A percentile compares a stretch with the other conserved stretches of the same genome.
phyloP scores from a whole-genome alignment of 1,140 invertebrate genomes.

The Thaumatotibia leucotreta region DNA sequence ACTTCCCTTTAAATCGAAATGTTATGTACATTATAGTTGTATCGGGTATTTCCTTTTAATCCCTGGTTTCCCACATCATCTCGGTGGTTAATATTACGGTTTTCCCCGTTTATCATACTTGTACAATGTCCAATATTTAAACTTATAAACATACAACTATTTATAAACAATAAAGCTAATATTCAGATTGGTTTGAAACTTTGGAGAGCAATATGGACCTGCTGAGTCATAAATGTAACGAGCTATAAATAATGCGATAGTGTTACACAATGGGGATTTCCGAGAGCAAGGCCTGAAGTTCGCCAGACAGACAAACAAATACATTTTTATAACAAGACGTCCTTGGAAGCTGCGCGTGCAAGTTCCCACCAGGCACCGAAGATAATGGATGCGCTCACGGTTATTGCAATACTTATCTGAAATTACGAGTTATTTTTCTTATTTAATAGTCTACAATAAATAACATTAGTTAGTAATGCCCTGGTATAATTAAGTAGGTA shows the following conservation, averaged over 20 bases:
- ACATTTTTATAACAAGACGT: not conserved
- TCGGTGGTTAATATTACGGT: too few species aligned
- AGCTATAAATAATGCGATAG: not conserved
- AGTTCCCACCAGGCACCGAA: not conserved
- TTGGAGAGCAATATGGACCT: not conserved
- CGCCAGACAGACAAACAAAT: not conserved
- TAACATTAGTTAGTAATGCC: not conserved
- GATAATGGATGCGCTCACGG: not conserved
- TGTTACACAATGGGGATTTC: constrained; percentile 2
- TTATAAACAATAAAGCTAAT: too few species aligned
- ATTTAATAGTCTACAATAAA: not conserved
- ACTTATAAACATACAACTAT: too few species aligned
- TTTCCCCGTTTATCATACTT: too few species aligned
- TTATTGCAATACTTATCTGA: not conserved
- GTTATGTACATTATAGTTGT: too few species aligned
- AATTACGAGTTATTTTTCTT: not conserved
- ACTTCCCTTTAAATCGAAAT: too few species aligned
- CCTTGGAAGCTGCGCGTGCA: not conserved
- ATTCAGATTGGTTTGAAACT: too few species aligned
- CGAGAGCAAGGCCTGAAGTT: not conserved
- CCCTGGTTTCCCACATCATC: too few species aligned
- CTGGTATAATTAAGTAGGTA: not conserved
- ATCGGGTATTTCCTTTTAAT: too few species aligned
- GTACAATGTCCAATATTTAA: too few species aligned
- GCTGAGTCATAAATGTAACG: not conserved